Percentiles rank a stretch among this genome's conserved stretches.
Evolutionary conservation across 2,113 vertebrate species (phyloP).

Genomic region (Rana temporaria): DNA sequence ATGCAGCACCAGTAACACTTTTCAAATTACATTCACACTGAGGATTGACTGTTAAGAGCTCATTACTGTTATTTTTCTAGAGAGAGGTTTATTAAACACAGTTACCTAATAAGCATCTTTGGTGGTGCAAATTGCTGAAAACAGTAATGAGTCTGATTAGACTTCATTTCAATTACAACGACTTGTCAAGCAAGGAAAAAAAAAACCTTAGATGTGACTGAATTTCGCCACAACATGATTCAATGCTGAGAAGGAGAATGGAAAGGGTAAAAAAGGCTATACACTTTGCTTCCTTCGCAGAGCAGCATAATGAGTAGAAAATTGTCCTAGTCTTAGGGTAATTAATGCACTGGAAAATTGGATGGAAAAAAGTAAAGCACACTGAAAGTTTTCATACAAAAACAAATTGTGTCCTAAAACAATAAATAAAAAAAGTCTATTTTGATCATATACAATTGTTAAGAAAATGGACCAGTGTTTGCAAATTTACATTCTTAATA

Average conservation of each 20-base stretch:
- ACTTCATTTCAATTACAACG: constrained; percentile 98
- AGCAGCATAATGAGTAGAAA: constrained; percentile 93
- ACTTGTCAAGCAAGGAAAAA: constrained; percentile 79
- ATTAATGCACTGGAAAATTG: constrained; percentile 91
- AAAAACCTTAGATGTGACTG: constrained; percentile 75
- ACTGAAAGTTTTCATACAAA: constrained; percentile 90
- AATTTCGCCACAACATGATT: constrained; percentile 75
- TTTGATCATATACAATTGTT: not conserved
- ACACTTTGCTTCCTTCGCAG: constrained; percentile 82
- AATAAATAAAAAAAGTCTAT: constrained; percentile 49
- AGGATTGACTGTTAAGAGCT: constrained; percentile 98
- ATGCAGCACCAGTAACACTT: constrained; percentile 87
- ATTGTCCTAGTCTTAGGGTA: constrained; percentile 89
- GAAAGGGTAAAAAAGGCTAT: constrained; percentile 79
- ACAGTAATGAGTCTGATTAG: constrained; percentile 99
- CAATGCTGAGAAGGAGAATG: constrained; percentile 65
- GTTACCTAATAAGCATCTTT: constrained; percentile 99
- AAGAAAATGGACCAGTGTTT: no score
- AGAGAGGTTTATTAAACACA: constrained; percentile 99
- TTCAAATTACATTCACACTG: constrained; percentile 91
- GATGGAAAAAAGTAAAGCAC: constrained; percentile 82
- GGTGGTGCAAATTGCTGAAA: constrained; percentile 98
- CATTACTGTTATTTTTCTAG: constrained; percentile 99
- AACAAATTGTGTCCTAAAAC: constrained; percentile 80
- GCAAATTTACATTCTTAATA: no score